These are phyloP conservation scores for Pachypanchax playfairii DNA, from an alignment of 2,113 vertebrate genomes.

Conservation along the genomic window DNA sequence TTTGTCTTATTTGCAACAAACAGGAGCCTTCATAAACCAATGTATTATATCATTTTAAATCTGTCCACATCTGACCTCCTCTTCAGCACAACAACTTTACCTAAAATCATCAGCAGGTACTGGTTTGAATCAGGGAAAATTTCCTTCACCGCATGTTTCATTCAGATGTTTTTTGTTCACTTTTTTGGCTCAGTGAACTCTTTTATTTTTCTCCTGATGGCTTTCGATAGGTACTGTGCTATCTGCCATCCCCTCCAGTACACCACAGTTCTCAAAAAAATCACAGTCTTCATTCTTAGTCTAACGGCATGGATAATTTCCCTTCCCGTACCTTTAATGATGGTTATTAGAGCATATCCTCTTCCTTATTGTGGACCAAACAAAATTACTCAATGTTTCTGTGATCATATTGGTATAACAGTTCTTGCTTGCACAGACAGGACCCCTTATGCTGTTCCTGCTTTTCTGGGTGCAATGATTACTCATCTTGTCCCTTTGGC, in stretches of 20 bases:
- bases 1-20: slow-evolving; percentile 30
- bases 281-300: slow-evolving; percentile 48
- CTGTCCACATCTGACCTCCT: slow-evolving; percentile 58
- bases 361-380: slow-evolving; percentile 72
- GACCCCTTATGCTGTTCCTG: slow-evolving; percentile 30
- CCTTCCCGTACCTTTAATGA: rapidly evolving
- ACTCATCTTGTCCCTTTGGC: slow-evolving; percentile 45
- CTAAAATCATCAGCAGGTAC: slow-evolving; percentile 61
- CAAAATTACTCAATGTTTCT: slow-evolving; percentile 67
- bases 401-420: slow-evolving; percentile 68
- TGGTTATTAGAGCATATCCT: slow-evolving; percentile 55
- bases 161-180: slow-evolving; percentile 71
- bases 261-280: slow-evolving; percentile 44
- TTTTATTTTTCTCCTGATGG: slow-evolving; percentile 61
- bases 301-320: slow-evolving; percentile 37
- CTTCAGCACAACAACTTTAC: slow-evolving; percentile 60
- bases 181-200: slow-evolving; percentile 60
- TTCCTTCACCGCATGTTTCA: slow-evolving; percentile 64
- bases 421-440: slow-evolving; percentile 60
- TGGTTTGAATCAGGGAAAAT: slow-evolving; percentile 58
- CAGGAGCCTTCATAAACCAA: slow-evolving; percentile 60
- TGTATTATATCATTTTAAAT: slow-evolving; percentile 57
- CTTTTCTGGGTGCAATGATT: slow-evolving; percentile 52
- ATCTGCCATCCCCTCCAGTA: slow-evolving; percentile 70
- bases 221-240: slow-evolving; percentile 68